Evolutionary conservation across 2,888 invertebrate species (phyloP).

Genomic region (Cheilosia pagana): DNA sequence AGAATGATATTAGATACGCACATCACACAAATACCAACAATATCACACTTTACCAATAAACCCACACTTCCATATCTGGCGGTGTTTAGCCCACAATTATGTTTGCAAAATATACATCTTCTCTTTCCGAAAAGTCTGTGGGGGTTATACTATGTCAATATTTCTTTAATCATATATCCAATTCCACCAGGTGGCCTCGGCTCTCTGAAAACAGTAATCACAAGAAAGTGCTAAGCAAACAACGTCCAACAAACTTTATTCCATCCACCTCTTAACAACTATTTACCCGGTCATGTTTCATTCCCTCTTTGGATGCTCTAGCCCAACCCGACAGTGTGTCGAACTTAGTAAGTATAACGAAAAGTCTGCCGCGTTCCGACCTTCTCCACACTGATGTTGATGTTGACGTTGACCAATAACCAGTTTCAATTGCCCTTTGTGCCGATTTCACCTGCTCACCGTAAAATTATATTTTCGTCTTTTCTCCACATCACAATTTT

Average conservation of each 20-base stretch:
- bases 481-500: slow-evolving; percentile 30
- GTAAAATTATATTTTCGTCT: slow-evolving; percentile 4
- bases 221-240: slow-evolving; percentile 46
- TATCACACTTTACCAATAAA: no score
- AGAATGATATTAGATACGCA: no score
- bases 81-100: neutral
- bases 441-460: neutral
- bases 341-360: slow-evolving; percentile 12
- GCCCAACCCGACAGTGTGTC: slow-evolving; percentile 31
- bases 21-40: no score
- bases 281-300: slow-evolving; percentile 30
- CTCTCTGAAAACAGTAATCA: slow-evolving; percentile 31
- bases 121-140: no score
- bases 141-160: no score
- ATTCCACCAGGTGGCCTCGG: neutral
- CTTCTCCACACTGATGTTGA: slow-evolving; percentile 18
- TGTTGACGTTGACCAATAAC: slow-evolving; percentile 50
- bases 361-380: neutral
- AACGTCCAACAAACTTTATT: slow-evolving; percentile 47
- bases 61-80: no score
- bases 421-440: slow-evolving; percentile 30
- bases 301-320: neutral
- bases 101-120: neutral
- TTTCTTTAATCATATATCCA: no score
- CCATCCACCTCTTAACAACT: slow-evolving; percentile 27